Percentiles rank a stretch among this genome's conserved stretches.
These are phyloP conservation scores for Eulemur albifrons DNA, from an alignment of 2,797 vertebrate species.

Conservation along the genomic window DNA sequence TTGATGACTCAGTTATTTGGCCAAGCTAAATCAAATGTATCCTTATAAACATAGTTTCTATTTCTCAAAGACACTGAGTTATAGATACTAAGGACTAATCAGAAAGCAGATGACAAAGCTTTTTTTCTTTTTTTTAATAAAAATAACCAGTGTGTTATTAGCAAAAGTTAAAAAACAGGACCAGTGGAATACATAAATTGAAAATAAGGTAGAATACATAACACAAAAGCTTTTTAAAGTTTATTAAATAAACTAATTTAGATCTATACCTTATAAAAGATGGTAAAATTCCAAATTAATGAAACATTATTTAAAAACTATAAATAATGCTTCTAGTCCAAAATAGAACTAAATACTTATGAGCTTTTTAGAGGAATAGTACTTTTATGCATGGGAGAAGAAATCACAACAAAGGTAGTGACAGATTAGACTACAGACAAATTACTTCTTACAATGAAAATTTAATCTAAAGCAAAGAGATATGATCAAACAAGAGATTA, in stretches of 20 bases:
- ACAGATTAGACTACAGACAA: not conserved
- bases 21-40: not conserved
- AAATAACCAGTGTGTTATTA: not conserved
- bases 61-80: not conserved
- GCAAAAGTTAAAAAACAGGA: not conserved
- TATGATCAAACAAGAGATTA: not conserved
- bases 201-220: not conserved
- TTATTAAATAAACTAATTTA: not conserved
- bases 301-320: not conserved
- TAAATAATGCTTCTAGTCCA: not conserved
- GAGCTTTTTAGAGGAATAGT: not conserved
- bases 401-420: not conserved
- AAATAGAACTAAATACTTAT: not conserved
- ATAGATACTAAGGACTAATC: not conserved
- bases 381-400: not conserved
- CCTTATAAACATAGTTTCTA: not conserved
- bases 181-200: not conserved
- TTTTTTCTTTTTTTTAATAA: not conserved
- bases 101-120: not conserved
- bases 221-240: not conserved
- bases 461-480: not conserved
- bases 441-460: not conserved
- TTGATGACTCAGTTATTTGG: not conserved
- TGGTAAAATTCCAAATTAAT: not conserved
- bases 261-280: not conserved